These are phyloP conservation scores for Eledone cirrhosa DNA, from an alignment of 2,888 invertebrate species.

Conservation along the genomic window DNA sequence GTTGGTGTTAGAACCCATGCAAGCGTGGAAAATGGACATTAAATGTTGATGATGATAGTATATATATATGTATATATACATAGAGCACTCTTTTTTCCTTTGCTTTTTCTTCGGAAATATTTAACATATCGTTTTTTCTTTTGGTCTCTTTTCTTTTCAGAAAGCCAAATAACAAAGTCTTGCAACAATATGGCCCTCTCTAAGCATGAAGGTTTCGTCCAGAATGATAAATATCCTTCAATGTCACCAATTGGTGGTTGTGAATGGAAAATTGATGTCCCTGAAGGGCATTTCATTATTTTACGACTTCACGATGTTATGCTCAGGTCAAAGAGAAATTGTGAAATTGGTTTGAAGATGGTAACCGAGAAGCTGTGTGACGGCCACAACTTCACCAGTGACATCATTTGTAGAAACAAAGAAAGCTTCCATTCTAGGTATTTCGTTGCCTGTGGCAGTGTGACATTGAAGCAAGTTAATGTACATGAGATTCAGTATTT, in stretches of 20 bases:
- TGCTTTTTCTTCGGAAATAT: too few relatives aligned
- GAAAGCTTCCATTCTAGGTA: background rate
- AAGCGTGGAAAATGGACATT: too few relatives aligned
- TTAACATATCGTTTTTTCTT: background rate
- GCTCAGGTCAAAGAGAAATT: background rate
- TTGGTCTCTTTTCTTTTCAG: background rate
- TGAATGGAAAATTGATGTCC: constrained; percentile 5
- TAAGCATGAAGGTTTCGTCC: background rate
- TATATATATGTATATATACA: too few relatives aligned
- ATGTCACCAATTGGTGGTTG: background rate
- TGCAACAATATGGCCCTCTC: background rate
- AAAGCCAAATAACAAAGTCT: constrained; percentile 10
- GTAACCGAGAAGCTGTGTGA: background rate
- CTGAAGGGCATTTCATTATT: background rate
- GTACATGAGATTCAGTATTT: background rate
- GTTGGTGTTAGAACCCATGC: too few relatives aligned
- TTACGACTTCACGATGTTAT: background rate
- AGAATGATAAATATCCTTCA: constrained; percentile 11
- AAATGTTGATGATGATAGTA: too few relatives aligned
- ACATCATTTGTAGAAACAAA: background rate
- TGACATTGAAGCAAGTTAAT: background rate
- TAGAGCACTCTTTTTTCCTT: too few relatives aligned
- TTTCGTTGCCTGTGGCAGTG: constrained; percentile 5
- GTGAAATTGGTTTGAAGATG: background rate
- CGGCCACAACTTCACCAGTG: constrained; percentile 12